Conservation (phyloP, 2,113 vertebrate genomes). For the Bufo bufo region DNA sequence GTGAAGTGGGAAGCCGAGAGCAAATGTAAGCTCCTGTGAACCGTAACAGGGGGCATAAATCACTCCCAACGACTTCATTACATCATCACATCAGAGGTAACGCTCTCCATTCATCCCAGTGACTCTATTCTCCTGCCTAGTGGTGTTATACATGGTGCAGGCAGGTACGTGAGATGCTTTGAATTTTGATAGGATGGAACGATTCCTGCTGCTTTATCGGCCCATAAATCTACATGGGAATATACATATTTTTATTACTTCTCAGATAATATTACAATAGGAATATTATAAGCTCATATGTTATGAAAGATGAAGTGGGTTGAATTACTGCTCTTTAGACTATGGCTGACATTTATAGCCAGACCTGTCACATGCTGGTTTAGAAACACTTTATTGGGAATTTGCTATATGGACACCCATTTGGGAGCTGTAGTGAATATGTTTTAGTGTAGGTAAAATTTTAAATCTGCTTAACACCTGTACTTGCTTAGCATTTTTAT, state of each 20-base stretch:
- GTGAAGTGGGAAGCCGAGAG: slow-evolving; percentile 29
- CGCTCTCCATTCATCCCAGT: slow-evolving; percentile 13
- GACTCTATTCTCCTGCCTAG: slow-evolving; percentile 24
- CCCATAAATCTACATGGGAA: slow-evolving; percentile 43
- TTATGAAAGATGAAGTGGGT: slow-evolving; percentile 41
- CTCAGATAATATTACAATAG: slow-evolving; percentile 52
- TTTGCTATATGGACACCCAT: slow-evolving; percentile 39
- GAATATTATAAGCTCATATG: slow-evolving; percentile 42
- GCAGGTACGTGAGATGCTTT: slow-evolving; percentile 28
- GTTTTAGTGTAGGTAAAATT: slow-evolving; percentile 41
- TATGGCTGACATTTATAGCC: slow-evolving; percentile 36
- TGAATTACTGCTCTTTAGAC: slow-evolving; percentile 27
- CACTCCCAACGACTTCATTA: slow-evolving; percentile 45
- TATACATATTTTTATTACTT: slow-evolving; percentile 46
- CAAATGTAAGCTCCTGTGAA: slow-evolving; percentile 54
- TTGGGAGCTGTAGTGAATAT: slow-evolving; percentile 32
- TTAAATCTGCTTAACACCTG: slow-evolving; percentile 48
- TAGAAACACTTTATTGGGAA: slow-evolving; percentile 40
- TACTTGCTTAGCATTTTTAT: slow-evolving; percentile 44
- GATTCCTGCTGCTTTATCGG: slow-evolving; percentile 42
- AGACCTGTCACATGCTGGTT: slow-evolving; percentile 33
- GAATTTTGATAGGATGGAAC: slow-evolving; percentile 40
- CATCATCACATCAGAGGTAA: slow-evolving; percentile 46
- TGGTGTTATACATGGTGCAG: slow-evolving; percentile 27
- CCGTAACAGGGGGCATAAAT: slow-evolving; percentile 35